A percentile compares a stretch with the other conserved stretches of the same genome.
These are phyloP conservation scores for Drosophila varians DNA, from an alignment of 1,140 invertebrate species.

Conservation along the genomic window DNA sequence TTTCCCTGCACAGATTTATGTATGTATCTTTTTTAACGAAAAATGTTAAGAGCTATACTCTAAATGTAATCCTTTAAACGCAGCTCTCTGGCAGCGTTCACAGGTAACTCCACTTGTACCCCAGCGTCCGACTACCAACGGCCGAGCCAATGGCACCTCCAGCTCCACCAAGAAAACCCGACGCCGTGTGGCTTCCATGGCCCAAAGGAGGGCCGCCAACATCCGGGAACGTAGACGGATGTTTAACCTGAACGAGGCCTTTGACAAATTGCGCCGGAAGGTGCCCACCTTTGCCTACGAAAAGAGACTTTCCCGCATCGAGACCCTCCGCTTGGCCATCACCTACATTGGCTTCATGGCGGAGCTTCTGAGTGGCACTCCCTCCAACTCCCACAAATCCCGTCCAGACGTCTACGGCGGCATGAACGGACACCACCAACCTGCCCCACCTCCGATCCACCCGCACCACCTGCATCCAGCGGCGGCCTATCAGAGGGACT, in stretches of 20 bases:
- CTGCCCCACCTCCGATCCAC: constrained; percentile 63
- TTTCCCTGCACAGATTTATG: constrained; percentile 85
- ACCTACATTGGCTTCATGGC: constrained; percentile 99
- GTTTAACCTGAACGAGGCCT: constrained; percentile 99
- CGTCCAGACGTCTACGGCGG: constrained; percentile 80
- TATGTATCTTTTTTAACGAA: constrained; percentile 53
- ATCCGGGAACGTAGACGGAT: constrained; percentile 97
- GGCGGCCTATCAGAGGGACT: constrained; percentile 75
- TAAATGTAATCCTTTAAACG: not conserved
- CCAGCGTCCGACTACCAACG: constrained; percentile 57
- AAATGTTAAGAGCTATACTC: too few species aligned
- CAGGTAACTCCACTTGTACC: constrained; percentile 73
- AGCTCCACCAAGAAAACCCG: constrained; percentile 89
- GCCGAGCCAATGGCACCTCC: constrained; percentile 53
- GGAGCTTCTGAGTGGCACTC: constrained; percentile 90
- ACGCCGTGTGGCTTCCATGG: constrained; percentile 93
- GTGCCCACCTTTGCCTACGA: constrained; percentile 99
- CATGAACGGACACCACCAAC: constrained; percentile 77
- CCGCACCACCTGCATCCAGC: constrained; percentile 72
- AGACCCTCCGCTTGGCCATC: constrained; percentile 97
- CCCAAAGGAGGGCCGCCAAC: constrained; percentile 95
- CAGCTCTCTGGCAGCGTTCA: constrained; percentile 84
- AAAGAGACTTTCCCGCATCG: constrained; percentile 98
- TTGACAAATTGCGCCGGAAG: constrained; percentile 95
- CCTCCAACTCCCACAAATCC: constrained; percentile 83